Percentiles rank a stretch among this genome's conserved stretches.
These are phyloP conservation scores for Onychostruthus taczanowskii DNA, from an alignment of 2,113 vertebrate species.

Conservation along the genomic window DNA sequence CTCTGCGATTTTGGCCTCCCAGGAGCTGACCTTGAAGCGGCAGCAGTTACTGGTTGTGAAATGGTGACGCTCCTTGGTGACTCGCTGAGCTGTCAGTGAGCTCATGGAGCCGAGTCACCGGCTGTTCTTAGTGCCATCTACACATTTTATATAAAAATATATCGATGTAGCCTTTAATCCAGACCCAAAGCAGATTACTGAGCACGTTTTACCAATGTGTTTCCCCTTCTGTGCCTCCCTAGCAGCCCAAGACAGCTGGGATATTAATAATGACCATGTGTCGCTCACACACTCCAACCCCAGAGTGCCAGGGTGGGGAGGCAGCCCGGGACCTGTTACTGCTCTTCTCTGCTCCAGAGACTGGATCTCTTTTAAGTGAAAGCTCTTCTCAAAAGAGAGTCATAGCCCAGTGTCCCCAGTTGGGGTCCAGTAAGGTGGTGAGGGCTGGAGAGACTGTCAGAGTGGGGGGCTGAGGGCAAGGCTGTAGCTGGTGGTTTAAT, in stretches of 20 bases:
- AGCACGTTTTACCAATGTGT: background rate
- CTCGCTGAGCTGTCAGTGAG: background rate
- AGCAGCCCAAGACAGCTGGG: background rate
- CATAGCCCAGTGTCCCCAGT: background rate
- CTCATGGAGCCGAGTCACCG: accelerated
- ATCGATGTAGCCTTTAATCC: background rate
- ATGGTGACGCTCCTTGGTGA: background rate
- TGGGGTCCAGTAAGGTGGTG: accelerated
- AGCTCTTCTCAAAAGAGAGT: background rate
- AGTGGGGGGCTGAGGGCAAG: background rate
- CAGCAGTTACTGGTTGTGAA: background rate
- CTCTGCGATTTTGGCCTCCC: background rate
- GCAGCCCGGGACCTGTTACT: background rate
- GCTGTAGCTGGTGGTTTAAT: background rate
- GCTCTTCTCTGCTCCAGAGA: background rate
- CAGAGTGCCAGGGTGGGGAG: background rate
- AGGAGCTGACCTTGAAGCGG: background rate
- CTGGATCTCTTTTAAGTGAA: background rate
- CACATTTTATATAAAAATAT: background rate
- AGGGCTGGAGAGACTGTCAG: background rate
- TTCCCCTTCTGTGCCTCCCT: background rate
- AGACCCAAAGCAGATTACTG: background rate
- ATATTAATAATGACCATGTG: background rate
- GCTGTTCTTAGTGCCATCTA: background rate
- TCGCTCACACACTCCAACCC: background rate